phyloP scores from a whole-genome alignment of 1,140 invertebrate genomes.

The Frieseomelitta varia region DNA sequence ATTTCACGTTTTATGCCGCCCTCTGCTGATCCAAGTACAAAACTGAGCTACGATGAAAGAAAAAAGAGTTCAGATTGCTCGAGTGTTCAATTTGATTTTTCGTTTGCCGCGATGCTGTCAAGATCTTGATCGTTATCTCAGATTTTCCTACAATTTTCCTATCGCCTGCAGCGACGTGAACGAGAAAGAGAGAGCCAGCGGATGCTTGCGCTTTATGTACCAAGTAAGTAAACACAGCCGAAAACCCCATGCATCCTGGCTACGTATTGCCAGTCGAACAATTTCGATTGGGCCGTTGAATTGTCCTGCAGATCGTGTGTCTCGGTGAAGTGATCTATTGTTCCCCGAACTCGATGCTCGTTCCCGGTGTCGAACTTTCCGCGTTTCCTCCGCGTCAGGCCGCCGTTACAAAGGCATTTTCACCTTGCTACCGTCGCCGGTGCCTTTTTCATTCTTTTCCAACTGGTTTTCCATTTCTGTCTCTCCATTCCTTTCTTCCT shows the following conservation, averaged over 20 bases:
- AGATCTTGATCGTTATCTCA: neutral
- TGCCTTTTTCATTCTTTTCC: neutral
- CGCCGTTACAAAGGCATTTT: conserved; percentile 30
- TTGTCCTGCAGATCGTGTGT: conserved; percentile 60
- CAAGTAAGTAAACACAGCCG: conserved; percentile 54
- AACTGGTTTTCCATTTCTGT: neutral
- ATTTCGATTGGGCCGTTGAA: conserved; percentile 55
- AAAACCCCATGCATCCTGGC: neutral
- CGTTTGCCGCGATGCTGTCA: neutral
- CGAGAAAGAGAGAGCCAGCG: neutral
- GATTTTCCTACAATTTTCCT: conserved; percentile 19
- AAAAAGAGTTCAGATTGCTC: neutral
- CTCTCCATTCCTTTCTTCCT: too few relatives aligned
- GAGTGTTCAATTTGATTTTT: too few relatives aligned
- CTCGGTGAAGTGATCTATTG: conserved; percentile 64
- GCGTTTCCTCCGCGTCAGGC: conserved; percentile 7
- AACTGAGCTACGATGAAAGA: neutral
- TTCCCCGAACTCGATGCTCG: conserved; percentile 50
- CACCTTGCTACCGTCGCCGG: neutral
- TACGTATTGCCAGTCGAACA: conserved; percentile 33
- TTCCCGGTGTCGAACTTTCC: conserved; percentile 58
- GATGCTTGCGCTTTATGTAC: conserved; percentile 45
- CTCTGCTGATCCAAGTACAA: too few relatives aligned
- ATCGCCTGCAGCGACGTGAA: conserved; percentile 38
- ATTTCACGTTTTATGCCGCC: neutral